Percentiles rank a stretch among this genome's conserved stretches.
Evolutionary conservation across 1,140 invertebrate genomes (phyloP).

Genomic region (Neoseiulus cucumeris): DNA sequence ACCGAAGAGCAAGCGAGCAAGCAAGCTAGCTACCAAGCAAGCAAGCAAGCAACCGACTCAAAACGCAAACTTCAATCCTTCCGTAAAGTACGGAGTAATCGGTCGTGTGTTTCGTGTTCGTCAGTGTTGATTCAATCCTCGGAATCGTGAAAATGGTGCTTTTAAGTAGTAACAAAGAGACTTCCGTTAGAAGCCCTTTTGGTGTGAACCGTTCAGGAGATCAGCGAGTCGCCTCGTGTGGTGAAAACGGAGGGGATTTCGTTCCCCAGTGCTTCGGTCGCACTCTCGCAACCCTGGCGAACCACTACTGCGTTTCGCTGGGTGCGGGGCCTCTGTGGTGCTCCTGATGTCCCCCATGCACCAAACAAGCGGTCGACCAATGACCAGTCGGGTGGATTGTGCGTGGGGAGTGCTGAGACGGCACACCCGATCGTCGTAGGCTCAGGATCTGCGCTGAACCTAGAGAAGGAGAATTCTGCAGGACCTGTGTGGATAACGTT

Average conservation of each 20-base stretch:
- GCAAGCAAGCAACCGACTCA: too few species aligned
- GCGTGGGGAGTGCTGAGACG: conserved; percentile 44
- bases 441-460: background rate
- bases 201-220: background rate
- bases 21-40: too few species aligned
- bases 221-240: too few species aligned
- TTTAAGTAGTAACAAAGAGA: conserved; percentile 11
- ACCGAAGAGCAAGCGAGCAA: background rate
- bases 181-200: conserved; percentile 10
- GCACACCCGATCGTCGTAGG: conserved; percentile 45
- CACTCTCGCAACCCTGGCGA: background rate
- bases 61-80: too few species aligned
- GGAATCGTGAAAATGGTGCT: conserved; percentile 8
- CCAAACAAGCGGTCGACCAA: conserved; percentile 21
- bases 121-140: too few species aligned
- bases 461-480: conserved; percentile 25
- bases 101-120: too few species aligned
- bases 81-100: too few species aligned
- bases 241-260: too few species aligned
- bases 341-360: conserved; percentile 76
- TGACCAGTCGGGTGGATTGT: conserved; percentile 38
- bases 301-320: conserved; percentile 65
- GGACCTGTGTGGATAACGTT: conserved; percentile 6
- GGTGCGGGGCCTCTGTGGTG: conserved; percentile 94
- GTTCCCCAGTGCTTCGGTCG: background rate